phyloP scores from a whole-genome alignment of 2,797 vertebrate genomes.

The Pseudochirops cupreus region DNA sequence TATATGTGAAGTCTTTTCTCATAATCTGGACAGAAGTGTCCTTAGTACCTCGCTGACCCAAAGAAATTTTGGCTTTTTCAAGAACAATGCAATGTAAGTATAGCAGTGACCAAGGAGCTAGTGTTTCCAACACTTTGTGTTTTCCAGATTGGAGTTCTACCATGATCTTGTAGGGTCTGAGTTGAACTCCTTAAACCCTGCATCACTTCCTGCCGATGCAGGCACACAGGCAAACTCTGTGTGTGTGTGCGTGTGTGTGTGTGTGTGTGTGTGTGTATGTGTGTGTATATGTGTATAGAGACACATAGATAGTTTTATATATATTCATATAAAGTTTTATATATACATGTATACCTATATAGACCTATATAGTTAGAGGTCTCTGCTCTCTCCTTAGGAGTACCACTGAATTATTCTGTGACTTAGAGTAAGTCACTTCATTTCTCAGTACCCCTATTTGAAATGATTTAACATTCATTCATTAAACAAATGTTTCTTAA shows the following conservation, averaged over 20 bases:
- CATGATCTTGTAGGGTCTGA: conserved; percentile 1
- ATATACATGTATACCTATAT: background rate
- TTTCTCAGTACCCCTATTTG: background rate
- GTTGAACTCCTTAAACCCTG: background rate
- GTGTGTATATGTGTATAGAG: too few relatives aligned
- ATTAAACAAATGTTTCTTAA: background rate
- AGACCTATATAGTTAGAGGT: background rate
- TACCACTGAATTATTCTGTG: background rate
- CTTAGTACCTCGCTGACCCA: conserved; percentile 40
- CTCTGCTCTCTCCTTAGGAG: background rate
- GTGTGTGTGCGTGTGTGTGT: too few relatives aligned
- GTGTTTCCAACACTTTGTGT: conserved; percentile 45
- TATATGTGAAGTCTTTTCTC: background rate
- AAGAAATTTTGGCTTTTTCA: conserved; percentile 50
- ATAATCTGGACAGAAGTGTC: conserved; percentile 8
- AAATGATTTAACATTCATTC: background rate
- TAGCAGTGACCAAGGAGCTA: conserved; percentile 53
- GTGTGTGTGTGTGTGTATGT: background rate
- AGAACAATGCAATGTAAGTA: conserved; percentile 49
- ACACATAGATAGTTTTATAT: background rate
- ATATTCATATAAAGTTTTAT: too few relatives aligned
- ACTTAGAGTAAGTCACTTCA: background rate
- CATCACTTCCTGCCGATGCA: background rate
- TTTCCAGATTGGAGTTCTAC: conserved; percentile 42
- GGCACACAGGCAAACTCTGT: background rate